Conservation (phyloP, 2,797 vertebrate genomes). For the Ctenosaura bakeri region DNA sequence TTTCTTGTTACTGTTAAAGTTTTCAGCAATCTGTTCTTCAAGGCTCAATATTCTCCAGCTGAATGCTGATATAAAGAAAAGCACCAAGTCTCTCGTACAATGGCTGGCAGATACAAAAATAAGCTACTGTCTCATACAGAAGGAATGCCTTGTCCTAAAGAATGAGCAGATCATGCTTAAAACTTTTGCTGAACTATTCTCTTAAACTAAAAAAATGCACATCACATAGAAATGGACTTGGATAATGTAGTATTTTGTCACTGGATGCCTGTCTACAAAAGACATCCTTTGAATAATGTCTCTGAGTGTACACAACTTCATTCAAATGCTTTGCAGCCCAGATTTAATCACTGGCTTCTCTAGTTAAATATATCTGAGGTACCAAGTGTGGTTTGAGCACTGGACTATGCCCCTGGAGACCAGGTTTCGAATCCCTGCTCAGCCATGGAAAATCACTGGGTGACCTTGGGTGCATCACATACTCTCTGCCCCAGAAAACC, state of each 20-base stretch:
- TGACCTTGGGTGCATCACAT: no score
- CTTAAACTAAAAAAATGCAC: background rate
- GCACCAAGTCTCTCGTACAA: background rate
- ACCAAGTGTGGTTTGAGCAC: no score
- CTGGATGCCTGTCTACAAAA: background rate
- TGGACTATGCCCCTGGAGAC: no score
- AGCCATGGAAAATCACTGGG: no score
- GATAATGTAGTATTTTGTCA: background rate
- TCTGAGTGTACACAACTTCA: no score
- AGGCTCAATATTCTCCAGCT: background rate
- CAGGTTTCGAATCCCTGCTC: no score
- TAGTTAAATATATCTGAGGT: background rate
- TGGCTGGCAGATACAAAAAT: background rate
- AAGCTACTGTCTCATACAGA: background rate
- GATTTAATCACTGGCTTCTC: background rate
- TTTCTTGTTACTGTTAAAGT: background rate
- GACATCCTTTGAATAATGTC: background rate
- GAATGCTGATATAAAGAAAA: background rate
- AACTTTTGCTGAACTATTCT: background rate
- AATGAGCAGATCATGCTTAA: background rate
- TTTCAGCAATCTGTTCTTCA: background rate
- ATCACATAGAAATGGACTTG: background rate
- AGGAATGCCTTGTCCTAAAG: background rate
- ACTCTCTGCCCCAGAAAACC: no score
- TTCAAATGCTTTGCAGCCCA: background rate